Conservation (phyloP, 2,888 invertebrate species). For the Amorpha juglandis region DNA sequence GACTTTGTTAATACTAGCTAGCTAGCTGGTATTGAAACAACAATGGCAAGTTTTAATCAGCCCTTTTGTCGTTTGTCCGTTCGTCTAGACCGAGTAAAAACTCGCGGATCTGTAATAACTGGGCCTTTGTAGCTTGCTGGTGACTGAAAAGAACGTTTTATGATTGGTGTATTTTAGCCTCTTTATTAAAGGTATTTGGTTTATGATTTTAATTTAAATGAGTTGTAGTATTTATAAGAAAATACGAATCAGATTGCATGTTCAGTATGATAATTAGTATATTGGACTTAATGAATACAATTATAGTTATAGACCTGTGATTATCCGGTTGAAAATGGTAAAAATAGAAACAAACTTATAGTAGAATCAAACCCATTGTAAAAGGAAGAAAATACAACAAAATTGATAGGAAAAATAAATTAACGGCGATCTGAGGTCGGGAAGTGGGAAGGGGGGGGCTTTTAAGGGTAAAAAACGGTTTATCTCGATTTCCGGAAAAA, state of each 20-base stretch:
- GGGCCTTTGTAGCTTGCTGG: constrained; percentile 47
- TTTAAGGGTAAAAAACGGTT: no score
- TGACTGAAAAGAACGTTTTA: constrained; percentile 36
- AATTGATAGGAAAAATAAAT: no score
- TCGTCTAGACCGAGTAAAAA: constrained; percentile 73
- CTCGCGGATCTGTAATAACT: constrained; percentile 55
- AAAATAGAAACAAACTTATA: no score
- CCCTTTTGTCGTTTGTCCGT: constrained; percentile 71
- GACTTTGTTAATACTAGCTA: constrained; percentile 35
- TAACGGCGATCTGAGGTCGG: no score
- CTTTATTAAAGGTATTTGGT: constrained; percentile 27
- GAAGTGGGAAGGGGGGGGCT: no score
- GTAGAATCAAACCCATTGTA: no score
- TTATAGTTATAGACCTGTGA: no score
- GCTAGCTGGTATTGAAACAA: constrained; percentile 52
- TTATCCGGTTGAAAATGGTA: no score
- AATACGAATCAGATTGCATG: neutral
- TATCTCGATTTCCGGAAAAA: no score
- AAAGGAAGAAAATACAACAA: no score
- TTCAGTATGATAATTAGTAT: neutral
- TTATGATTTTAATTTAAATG: neutral
- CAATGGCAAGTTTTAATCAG: constrained; percentile 80
- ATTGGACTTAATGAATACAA: neutral
- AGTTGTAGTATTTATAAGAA: neutral
- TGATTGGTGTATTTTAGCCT: constrained; percentile 24